Evolutionary conservation across 1,140 invertebrate species (phyloP).

Genomic region (Euwallacea fornicatus): DNA sequence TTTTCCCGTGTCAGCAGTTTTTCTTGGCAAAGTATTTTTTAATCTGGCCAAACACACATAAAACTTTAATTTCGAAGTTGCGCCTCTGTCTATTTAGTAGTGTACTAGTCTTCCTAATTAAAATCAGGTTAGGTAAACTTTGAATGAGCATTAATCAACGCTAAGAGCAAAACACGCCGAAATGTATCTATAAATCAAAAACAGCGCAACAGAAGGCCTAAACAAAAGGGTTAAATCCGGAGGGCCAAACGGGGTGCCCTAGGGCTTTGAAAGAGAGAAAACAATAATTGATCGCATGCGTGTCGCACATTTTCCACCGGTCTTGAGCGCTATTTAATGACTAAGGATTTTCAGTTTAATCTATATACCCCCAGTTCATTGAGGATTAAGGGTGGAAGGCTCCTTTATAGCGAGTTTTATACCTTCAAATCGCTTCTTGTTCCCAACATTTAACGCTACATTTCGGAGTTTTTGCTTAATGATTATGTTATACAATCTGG

Average conservation of each 20-base stretch:
- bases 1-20: slow-evolving; percentile 5
- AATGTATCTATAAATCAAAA: slow-evolving; percentile 28
- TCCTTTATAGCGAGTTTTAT: too few relatives aligned
- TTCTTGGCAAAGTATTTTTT: slow-evolving; percentile 10
- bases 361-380: slow-evolving; percentile 8
- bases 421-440: too few relatives aligned
- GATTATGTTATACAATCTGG: too few relatives aligned
- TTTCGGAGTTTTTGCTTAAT: too few relatives aligned
- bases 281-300: slow-evolving; percentile 32
- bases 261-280: slow-evolving; percentile 14
- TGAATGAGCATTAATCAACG: slow-evolving; percentile 23
- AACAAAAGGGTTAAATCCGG: slow-evolving; percentile 18
- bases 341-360: slow-evolving; percentile 36
- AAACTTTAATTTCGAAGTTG: background rate
- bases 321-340: slow-evolving; percentile 29
- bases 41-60: slow-evolving; percentile 10
- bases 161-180: slow-evolving; percentile 22
- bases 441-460: too few relatives aligned
- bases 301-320: slow-evolving; percentile 29
- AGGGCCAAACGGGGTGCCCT: slow-evolving; percentile 19
- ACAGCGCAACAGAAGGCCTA: slow-evolving; percentile 30
- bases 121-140: background rate
- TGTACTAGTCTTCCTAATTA: background rate
- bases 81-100: background rate
- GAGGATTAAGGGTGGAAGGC: background rate